Base-by-base conservation (phyloP, 2,113 vertebrate species). In the Strix uralensis region DNA sequence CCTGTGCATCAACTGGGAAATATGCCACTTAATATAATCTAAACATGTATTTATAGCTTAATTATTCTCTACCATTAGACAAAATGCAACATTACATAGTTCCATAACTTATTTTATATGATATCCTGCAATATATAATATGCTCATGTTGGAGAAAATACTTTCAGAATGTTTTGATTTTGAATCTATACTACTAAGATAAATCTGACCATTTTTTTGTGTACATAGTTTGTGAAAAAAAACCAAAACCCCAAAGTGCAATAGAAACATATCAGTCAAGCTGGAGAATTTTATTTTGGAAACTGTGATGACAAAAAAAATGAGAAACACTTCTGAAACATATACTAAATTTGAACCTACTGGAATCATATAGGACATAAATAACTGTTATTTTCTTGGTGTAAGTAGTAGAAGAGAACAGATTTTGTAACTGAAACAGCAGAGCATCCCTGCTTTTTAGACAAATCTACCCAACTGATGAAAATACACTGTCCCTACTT, bases 21-120 rank as follows among this genome's bases (percentile, higher is more conserved):
- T 86, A 83, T 74, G 69, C 59, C 89, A 67, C 67, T 95, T 84
- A 94, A 80, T 96, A 86, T 85, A 90, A 92, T 74, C 61, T 95
- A 84, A 94, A 88, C 72, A 73, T 75, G 26, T 79, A 96, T 95
- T 91, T 96, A 88, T 92, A 94, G n/a, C 66, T 92, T 94, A 86
- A 97, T 91, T 95, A 95, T 92, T 88, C 51, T 90, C 66, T 78
- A 81, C n/a, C 29, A 74, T 90, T 96, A 91, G 78, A 77, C 16
- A 85, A 94, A 94, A 83, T 61, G 44, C n/a, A 74, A 72, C 40
- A 72, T 86, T 86, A 54, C 49, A 51, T 80, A 81, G 38, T 63
- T 91, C 62, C n/a, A 40, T 77, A 82, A 67, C n/a, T 93, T 92
- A 55, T 40, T 75, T 90, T 82, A 44, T 58, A 88, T 70, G 14